A percentile compares a stretch with the other conserved stretches of the same genome.
These are phyloP conservation scores for Hippoglossus stenolepis DNA, from an alignment of 2,113 vertebrate genomes.

Conservation along the genomic window DNA sequence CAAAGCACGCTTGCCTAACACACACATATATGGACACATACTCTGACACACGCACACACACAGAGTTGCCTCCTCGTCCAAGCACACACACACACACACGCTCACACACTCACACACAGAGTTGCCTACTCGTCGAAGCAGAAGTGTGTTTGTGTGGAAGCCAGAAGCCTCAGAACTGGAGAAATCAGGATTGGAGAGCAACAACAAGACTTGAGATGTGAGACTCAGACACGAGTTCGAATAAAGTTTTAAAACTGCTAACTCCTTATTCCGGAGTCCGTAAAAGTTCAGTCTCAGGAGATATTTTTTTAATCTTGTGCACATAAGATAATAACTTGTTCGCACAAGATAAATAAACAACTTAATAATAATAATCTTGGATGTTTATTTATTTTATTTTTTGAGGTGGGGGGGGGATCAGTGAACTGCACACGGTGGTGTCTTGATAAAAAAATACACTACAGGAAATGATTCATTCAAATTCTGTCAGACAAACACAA, in stretches of 20 bases:
- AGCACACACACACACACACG: conserved; percentile 3
- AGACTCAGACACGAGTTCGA: background rate
- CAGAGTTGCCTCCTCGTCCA: background rate
- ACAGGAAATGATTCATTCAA: conserved; percentile 33
- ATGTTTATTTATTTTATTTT: no score
- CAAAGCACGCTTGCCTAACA: conserved; percentile 12
- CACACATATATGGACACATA: conserved; percentile 18
- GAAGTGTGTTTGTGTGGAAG: conserved; percentile 37
- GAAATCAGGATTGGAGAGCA: conserved; percentile 32
- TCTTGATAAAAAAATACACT: conserved; percentile 13
- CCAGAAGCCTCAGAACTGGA: conserved; percentile 50
- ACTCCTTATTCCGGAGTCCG: background rate
- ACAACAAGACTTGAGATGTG: conserved; percentile 4
- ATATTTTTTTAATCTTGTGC: no score
- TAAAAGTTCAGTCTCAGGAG: no score
- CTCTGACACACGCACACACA: conserved; percentile 7
- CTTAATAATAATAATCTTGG: no score
- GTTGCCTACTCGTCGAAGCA: no score
- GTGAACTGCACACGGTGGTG: background rate
- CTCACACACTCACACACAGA: background rate
- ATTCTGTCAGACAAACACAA: conserved; percentile 32
- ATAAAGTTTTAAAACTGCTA: background rate
- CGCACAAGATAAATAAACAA: no score
- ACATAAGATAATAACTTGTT: no score
- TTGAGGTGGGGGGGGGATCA: no score